Percentiles rank a stretch among this genome's conserved stretches.
Evolutionary conservation across 2,888 invertebrate genomes (phyloP).

Genomic region (Crepidodera aurea): DNA sequence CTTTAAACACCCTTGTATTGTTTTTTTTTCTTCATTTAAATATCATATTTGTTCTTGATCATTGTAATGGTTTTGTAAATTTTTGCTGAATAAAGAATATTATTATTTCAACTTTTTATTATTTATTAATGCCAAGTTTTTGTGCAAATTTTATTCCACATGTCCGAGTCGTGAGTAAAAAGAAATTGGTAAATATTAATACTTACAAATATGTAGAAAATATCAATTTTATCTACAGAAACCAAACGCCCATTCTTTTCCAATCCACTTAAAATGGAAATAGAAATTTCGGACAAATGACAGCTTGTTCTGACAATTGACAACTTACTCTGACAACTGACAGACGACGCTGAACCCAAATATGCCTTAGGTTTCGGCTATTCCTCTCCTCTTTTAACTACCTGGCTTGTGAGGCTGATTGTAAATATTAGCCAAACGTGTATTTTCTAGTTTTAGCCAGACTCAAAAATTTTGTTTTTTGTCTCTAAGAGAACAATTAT

Average conservation of each 20-base stretch:
- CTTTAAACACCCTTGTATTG: no score
- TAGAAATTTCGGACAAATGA: background rate
- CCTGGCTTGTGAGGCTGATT: no score
- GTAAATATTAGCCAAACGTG: no score
- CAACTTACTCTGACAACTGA: background rate
- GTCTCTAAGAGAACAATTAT: no score
- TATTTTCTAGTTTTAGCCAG: no score
- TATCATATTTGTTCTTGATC: no score
- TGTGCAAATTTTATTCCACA: background rate
- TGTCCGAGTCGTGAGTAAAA: background rate
- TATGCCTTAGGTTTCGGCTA: constrained; percentile 11
- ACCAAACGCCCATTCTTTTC: constrained; percentile 16
- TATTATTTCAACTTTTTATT: no score
- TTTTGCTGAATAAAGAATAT: no score
- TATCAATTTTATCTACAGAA: background rate
- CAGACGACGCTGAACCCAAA: background rate
- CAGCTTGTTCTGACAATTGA: background rate
- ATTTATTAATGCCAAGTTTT: background rate
- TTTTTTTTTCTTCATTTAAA: no score
- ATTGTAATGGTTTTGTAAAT: no score
- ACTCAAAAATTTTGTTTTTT: no score
- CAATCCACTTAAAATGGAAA: background rate
- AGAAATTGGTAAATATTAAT: constrained; percentile 3
- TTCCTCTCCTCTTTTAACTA: no score
- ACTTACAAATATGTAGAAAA: background rate